Evolutionary conservation across 2,888 invertebrate species (phyloP).

Genomic region (Parnassius glacialis): DNA sequence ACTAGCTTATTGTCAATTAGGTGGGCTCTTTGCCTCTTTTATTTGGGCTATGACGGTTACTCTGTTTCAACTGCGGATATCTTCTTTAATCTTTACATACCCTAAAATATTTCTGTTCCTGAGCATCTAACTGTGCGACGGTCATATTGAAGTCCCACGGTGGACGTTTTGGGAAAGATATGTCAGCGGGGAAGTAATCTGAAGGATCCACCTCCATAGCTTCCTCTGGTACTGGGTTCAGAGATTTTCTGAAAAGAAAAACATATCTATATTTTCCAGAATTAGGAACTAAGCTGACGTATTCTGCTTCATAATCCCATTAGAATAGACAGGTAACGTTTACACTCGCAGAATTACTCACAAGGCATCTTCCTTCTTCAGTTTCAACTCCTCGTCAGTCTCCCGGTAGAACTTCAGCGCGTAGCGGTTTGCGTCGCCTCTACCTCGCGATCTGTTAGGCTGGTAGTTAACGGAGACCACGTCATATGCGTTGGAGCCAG

Average conservation of each 20-base stretch:
- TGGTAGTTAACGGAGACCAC: slow-evolving; percentile 83
- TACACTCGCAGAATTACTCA: slow-evolving; percentile 40
- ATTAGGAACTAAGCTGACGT: too few species aligned
- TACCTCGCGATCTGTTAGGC: slow-evolving; percentile 64
- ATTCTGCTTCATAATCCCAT: too few species aligned
- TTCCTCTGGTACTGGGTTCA: slow-evolving; percentile 78
- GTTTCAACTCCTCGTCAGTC: slow-evolving; percentile 85
- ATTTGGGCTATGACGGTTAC: too few species aligned
- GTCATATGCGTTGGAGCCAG: slow-evolving; percentile 50
- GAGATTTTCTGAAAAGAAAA: slow-evolving; percentile 50
- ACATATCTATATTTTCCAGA: too few species aligned
- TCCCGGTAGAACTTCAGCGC: slow-evolving; percentile 92
- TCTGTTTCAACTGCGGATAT: too few species aligned
- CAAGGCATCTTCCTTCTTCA: slow-evolving; percentile 85
- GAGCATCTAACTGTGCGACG: slow-evolving; percentile 86
- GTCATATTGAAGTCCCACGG: slow-evolving; percentile 90
- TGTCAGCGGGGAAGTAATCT: slow-evolving; percentile 84
- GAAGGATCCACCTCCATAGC: slow-evolving; percentile 85
- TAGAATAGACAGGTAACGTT: too few species aligned
- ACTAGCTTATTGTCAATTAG: too few species aligned
- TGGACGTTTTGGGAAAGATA: slow-evolving; percentile 92
- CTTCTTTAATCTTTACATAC: slow-evolving; percentile 53
- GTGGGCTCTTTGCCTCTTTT: too few species aligned
- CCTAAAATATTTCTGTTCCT: slow-evolving; percentile 91
- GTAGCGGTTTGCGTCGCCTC: slow-evolving; percentile 84